Conservation (phyloP, 2,113 vertebrate genomes). For the Labeo catla region DNA sequence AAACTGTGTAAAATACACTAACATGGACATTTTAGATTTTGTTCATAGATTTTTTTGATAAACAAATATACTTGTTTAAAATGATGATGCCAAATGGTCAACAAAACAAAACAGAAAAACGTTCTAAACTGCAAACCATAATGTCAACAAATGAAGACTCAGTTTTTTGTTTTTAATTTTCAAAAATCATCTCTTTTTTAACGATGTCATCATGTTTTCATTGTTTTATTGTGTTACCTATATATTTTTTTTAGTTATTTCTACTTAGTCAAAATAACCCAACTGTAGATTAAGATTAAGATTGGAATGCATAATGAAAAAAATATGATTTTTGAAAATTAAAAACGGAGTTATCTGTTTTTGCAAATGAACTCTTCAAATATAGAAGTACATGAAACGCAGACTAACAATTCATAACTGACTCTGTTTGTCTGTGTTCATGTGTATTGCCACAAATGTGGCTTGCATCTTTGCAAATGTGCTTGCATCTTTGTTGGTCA, state of each 20-base stretch:
- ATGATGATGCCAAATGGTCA: neutral
- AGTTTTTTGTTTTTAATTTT: too few relatives aligned
- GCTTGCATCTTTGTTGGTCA: conserved; percentile 1
- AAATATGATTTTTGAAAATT: too few relatives aligned
- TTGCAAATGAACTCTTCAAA: neutral
- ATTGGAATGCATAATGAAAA: too few relatives aligned
- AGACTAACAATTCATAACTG: neutral
- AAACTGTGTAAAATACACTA: neutral
- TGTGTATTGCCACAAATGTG: neutral
- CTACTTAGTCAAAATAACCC: too few relatives aligned
- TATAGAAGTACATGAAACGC: neutral
- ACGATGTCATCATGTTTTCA: too few relatives aligned
- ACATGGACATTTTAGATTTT: neutral
- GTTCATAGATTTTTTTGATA: neutral
- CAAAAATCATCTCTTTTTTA: too few relatives aligned
- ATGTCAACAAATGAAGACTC: neutral
- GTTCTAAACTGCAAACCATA: neutral
- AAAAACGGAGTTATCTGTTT: too few relatives aligned
- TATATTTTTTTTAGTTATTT: too few relatives aligned
- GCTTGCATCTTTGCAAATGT: neutral
- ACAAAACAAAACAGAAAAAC: too few relatives aligned
- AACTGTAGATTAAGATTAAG: too few relatives aligned
- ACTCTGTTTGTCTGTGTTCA: neutral
- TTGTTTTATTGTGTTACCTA: too few relatives aligned
- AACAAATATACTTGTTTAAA: neutral